Percentiles rank a stretch among this genome's conserved stretches.
Conservation (phyloP, 2,797 vertebrate genomes). For the Centropyge bicolor region DNA sequence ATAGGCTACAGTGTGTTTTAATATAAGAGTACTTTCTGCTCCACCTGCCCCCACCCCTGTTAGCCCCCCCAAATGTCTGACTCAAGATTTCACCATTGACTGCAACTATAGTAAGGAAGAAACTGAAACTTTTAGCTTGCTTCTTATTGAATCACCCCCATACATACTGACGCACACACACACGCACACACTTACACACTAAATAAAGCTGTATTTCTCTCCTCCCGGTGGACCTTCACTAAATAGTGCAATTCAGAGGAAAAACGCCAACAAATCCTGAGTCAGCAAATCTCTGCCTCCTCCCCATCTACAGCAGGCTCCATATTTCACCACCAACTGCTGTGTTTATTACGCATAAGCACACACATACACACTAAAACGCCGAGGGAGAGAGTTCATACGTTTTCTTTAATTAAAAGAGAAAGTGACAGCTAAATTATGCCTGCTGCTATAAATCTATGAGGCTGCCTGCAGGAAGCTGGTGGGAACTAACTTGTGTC, state of each 20-base stretch:
- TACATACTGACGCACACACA: not conserved
- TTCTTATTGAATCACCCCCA: constrained; percentile 8
- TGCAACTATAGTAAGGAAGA: not conserved
- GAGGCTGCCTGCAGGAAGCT: not conserved
- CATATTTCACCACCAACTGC: constrained; percentile 44
- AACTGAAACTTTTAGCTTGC: not conserved
- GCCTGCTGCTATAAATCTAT: constrained; percentile 30
- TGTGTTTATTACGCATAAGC: constrained; percentile 2
- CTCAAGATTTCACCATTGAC: too few species aligned
- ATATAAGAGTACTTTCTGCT: too few species aligned
- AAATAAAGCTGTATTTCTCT: constrained; percentile 27
- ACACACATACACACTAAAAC: constrained; percentile 12
- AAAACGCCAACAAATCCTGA: constrained; percentile 51
- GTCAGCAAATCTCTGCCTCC: constrained; percentile 48
- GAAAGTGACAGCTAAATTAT: constrained; percentile 32
- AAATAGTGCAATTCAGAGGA: constrained; percentile 53
- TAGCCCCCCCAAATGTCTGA: too few species aligned
- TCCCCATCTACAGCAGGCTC: constrained; percentile 9
- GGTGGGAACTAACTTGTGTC: not conserved
- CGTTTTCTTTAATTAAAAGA: constrained; percentile 59
- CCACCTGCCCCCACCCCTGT: too few species aligned
- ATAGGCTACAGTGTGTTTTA: too few species aligned
- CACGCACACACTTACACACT: not conserved
- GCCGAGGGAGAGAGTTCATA: constrained; percentile 14
- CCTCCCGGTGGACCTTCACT: constrained; percentile 24